A percentile compares a stretch with the other conserved stretches of the same genome.
Evolutionary conservation across 1,140 invertebrate genomes (phyloP).

Genomic region (Caenorhabditis brenneri): DNA sequence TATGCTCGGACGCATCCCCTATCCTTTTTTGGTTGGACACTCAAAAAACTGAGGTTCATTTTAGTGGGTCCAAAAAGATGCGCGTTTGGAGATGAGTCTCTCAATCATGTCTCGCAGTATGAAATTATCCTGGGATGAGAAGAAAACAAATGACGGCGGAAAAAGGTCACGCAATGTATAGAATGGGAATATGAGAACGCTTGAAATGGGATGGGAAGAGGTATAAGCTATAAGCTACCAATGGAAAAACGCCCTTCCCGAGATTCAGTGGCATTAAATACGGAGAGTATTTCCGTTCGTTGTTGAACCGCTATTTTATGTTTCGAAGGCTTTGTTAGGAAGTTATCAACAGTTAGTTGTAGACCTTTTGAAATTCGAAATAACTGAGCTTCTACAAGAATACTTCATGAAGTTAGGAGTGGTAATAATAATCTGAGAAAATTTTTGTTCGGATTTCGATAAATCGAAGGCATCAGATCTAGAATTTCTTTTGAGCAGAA

Average conservation of each 20-base stretch:
- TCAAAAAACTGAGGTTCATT: background rate
- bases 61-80: background rate
- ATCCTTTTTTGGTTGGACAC: background rate
- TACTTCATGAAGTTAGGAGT: no score
- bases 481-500: no score
- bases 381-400: no score
- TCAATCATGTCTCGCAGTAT: conserved; percentile 11
- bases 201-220: background rate
- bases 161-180: background rate
- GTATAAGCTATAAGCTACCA: conserved; percentile 4
- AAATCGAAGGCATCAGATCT: no score
- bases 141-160: background rate
- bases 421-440: no score
- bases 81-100: background rate
- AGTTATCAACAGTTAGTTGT: no score
- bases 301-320: no score
- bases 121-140: background rate
- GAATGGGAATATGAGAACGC: background rate
- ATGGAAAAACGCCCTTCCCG: background rate
- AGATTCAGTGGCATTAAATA: background rate
- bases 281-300: background rate
- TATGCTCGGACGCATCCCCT: background rate
- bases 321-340: no score
- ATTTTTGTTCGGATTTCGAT: no score
- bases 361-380: no score